Percentiles rank a stretch among this genome's conserved stretches.
These are phyloP conservation scores for Sicus ferrugineus DNA, from an alignment of 2,888 invertebrate species.

Conservation along the genomic window DNA sequence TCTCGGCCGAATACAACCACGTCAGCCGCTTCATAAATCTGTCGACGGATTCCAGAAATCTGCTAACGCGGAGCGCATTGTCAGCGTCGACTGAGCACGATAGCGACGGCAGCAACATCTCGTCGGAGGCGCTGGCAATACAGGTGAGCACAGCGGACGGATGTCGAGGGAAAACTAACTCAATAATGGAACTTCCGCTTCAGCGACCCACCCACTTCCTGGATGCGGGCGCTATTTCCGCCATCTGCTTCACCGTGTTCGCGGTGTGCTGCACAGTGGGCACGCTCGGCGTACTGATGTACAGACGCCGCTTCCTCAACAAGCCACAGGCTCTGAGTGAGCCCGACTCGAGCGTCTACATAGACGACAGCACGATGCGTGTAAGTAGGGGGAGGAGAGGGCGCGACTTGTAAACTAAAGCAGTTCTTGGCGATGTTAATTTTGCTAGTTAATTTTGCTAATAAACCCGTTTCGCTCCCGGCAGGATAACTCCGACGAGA, in stretches of 20 bases:
- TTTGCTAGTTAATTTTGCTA: no score
- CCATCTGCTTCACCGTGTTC: constrained; percentile 74
- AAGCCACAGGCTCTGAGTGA: constrained; percentile 86
- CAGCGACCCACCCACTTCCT: constrained; percentile 52
- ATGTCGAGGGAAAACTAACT: no score
- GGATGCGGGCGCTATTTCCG: constrained; percentile 73
- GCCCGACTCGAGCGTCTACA: constrained; percentile 86
- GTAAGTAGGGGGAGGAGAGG: constrained; percentile 67
- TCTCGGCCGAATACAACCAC: constrained; percentile 60
- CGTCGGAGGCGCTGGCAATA: constrained; percentile 60
- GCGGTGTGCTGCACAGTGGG: constrained; percentile 72
- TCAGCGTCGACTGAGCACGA: constrained; percentile 53
- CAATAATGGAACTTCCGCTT: background rate
- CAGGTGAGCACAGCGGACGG: constrained; percentile 45
- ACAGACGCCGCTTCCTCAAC: constrained; percentile 77
- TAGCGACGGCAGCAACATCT: constrained; percentile 55
- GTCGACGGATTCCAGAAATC: constrained; percentile 57
- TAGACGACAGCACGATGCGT: constrained; percentile 85
- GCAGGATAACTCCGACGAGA: constrained; percentile 91
- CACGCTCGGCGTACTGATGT: constrained; percentile 73
- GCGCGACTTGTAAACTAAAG: no score
- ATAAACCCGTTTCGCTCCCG: constrained; percentile 33
- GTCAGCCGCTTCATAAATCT: constrained; percentile 57
- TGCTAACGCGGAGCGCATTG: constrained; percentile 58
- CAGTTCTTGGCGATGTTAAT: no score